Conservation (phyloP, 2,888 invertebrate genomes). For the Choristoneura rosaceana region DNA sequence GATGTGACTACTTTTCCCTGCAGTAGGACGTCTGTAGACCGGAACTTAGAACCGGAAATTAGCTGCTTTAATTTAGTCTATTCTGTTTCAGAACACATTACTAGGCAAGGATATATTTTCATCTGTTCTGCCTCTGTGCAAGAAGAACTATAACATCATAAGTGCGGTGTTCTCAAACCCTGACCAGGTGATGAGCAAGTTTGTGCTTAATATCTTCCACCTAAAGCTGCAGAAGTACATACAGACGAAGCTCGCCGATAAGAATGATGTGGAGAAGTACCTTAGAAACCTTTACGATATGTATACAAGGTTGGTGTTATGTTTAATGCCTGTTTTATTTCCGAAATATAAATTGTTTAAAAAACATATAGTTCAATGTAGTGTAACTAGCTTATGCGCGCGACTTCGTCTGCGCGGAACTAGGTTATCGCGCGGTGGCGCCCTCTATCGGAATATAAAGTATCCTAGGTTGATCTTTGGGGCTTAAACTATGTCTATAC, state of each 20-base stretch:
- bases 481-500: no score
- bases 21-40: no score
- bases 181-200: constrained; percentile 98
- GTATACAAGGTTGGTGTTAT: constrained; percentile 91
- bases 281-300: constrained; percentile 94
- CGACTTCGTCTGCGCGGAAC: no score
- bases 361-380: no score
- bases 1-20: no score
- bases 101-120: constrained; percentile 95
- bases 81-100: constrained; percentile 89
- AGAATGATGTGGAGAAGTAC: constrained; percentile 94
- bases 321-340: not conserved
- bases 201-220: constrained; percentile 97
- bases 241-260: constrained; percentile 91
- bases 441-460: no score
- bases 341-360: no score
- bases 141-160: constrained; percentile 93
- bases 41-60: no score
- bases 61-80: not conserved
- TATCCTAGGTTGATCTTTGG: no score
- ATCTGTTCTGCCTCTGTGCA: constrained; percentile 95
- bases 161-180: constrained; percentile 97
- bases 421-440: no score
- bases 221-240: constrained; percentile 95
- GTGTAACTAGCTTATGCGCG: no score